Evolutionary conservation across 2,888 invertebrate species (phyloP).

Genomic region (Catocala nupta): DNA sequence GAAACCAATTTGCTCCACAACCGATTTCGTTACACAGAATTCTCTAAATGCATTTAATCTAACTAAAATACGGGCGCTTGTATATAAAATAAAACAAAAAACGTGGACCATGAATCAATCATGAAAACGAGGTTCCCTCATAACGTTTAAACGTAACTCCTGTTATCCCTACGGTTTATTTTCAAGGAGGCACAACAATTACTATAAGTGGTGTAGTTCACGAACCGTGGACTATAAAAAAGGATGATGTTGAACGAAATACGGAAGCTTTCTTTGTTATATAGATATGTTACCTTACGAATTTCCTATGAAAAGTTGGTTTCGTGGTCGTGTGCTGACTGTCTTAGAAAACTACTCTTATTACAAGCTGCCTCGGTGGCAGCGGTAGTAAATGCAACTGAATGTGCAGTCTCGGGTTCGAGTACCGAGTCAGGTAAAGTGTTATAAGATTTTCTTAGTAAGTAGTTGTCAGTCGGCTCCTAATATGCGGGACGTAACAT

Average conservation of each 20-base stretch:
- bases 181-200: conserved; percentile 64
- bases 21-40: neutral
- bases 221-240: conserved; percentile 60
- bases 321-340: too few relatives aligned
- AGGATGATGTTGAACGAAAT: conserved; percentile 58
- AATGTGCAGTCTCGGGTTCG: too few relatives aligned
- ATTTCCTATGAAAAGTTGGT: neutral
- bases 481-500: too few relatives aligned
- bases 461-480: too few relatives aligned
- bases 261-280: conserved; percentile 37
- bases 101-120: conserved; percentile 65
- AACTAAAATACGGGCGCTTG: conserved; percentile 60
- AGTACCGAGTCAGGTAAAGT: too few relatives aligned
- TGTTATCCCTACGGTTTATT: conserved; percentile 45
- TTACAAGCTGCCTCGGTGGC: too few relatives aligned
- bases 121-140: conserved; percentile 58
- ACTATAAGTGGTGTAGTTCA: conserved; percentile 70
- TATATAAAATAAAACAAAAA: conserved; percentile 47
- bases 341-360: too few relatives aligned
- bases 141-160: conserved; percentile 32
- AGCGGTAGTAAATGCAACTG: too few relatives aligned
- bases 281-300: neutral
- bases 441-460: too few relatives aligned
- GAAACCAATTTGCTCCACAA: conserved; percentile 2
- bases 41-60: conserved; percentile 61